Percentiles rank a stretch among this genome's conserved stretches.
Conservation (phyloP, 2,888 invertebrate species). For the Eilema sororculum region DNA sequence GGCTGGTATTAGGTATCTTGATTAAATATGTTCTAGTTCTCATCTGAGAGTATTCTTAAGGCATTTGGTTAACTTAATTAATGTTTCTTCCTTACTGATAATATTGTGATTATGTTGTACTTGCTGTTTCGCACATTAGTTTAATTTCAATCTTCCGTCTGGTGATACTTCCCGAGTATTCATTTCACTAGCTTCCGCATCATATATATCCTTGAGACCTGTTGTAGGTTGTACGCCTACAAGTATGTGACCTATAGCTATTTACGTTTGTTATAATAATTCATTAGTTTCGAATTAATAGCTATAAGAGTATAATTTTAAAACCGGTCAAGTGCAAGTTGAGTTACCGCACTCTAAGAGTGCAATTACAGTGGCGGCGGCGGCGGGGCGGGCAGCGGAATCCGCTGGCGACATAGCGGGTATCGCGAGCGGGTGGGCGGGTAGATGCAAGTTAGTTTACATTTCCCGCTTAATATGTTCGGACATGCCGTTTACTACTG, state of each 20-base stretch:
- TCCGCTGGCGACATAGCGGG: too few species aligned
- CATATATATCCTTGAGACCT: conserved; percentile 33
- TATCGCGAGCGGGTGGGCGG: too few species aligned
- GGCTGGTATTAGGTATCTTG: not conserved
- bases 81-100: not conserved
- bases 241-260: not conserved
- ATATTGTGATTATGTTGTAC: not conserved
- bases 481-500: too few species aligned
- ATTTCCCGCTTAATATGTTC: too few species aligned
- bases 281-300: not conserved
- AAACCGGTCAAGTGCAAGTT: too few species aligned
- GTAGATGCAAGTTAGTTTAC: too few species aligned
- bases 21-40: conserved; percentile 3
- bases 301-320: not conserved
- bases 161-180: conserved; percentile 37
- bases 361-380: too few species aligned
- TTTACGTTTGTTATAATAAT: conserved; percentile 10
- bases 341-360: too few species aligned
- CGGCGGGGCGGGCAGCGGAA: too few species aligned
- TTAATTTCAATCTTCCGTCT: conserved; percentile 22
- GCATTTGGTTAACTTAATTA: not conserved
- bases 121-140: conserved; percentile 23
- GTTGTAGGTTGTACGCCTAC: not conserved
- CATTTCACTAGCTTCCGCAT: conserved; percentile 37
- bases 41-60: not conserved